Evolutionary conservation across 2,888 invertebrate species (phyloP).

Genomic region (Diaprepes abbreviatus): DNA sequence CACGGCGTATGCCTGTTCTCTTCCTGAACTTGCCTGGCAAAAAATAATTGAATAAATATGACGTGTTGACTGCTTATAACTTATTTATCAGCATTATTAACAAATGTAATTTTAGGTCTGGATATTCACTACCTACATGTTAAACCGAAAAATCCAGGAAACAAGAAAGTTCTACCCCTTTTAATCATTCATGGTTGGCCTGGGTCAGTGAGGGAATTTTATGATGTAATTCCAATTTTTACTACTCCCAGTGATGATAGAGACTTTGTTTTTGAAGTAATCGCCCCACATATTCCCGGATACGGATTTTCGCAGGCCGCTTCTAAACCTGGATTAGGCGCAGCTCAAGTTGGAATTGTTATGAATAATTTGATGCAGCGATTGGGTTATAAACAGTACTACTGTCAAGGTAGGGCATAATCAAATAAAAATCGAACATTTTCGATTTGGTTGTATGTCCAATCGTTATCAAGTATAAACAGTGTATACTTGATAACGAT

Average conservation of each 20-base stretch:
- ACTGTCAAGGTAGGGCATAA: conserved; percentile 79
- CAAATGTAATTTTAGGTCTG: conserved; percentile 68
- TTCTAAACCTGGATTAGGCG: conserved; percentile 73
- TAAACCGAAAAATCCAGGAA: conserved; percentile 68
- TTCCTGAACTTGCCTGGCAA: too few species aligned
- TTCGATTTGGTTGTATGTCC: too few species aligned
- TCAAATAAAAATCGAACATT: too few species aligned
- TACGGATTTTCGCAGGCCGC: conserved; percentile 68
- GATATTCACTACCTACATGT: conserved; percentile 73
- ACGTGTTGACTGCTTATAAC: too few species aligned
- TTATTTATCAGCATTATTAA: too few species aligned
- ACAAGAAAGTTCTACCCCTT: conserved; percentile 72
- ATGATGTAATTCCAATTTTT: conserved; percentile 79
- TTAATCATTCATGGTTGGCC: conserved; percentile 92
- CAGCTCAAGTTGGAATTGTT: conserved; percentile 72
- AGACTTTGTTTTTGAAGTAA: conserved; percentile 77
- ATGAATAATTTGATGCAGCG: conserved; percentile 80
- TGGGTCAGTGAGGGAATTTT: conserved; percentile 87
- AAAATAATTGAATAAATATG: too few species aligned
- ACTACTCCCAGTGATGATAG: conserved; percentile 68
- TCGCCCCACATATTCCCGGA: conserved; percentile 72
- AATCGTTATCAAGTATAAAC: too few species aligned
- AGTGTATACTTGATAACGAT: too few species aligned
- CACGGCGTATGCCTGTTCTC: too few species aligned
- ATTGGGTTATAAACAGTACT: conserved; percentile 77